Percentiles rank a stretch among this genome's conserved stretches.
Conservation (phyloP, 2,888 invertebrate genomes). For the Oscheius sp. region DNA sequence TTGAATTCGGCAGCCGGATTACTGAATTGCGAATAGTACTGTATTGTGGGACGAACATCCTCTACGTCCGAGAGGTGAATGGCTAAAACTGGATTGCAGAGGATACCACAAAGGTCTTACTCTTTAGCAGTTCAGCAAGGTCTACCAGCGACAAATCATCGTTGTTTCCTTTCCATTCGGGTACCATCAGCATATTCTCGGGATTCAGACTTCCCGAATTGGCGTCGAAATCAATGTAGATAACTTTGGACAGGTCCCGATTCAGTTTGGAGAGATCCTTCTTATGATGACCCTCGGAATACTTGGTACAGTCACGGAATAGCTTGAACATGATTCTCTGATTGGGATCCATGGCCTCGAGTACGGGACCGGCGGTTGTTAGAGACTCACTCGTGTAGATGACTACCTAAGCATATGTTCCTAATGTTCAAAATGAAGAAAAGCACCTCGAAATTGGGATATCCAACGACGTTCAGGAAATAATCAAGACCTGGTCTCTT, state of each 20-base stretch:
- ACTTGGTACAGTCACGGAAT: slow-evolving; percentile 94
- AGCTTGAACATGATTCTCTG: slow-evolving; percentile 88
- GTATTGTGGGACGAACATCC: slow-evolving; percentile 92
- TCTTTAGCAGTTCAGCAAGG: slow-evolving; percentile 88
- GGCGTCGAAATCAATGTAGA: slow-evolving; percentile 93
- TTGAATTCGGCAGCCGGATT: slow-evolving; percentile 92
- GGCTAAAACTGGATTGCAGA: slow-evolving; percentile 77
- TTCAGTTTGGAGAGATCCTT: slow-evolving; percentile 80
- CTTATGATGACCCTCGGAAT: slow-evolving; percentile 91
- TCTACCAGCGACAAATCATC: slow-evolving; percentile 89
- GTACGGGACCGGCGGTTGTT: slow-evolving; percentile 91
- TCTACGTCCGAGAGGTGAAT: slow-evolving; percentile 88
- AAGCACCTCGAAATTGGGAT: slow-evolving; percentile 85
- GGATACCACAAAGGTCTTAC: slow-evolving; percentile 76
- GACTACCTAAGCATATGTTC: slow-evolving; percentile 78
- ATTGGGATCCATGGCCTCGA: slow-evolving; percentile 92
- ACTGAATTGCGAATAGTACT: slow-evolving; percentile 91
- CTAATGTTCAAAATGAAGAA: not conserved
- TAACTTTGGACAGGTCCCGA: slow-evolving; percentile 82
- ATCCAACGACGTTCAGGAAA: slow-evolving; percentile 88
- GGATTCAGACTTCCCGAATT: slow-evolving; percentile 88
- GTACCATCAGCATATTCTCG: slow-evolving; percentile 87
- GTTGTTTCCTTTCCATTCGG: slow-evolving; percentile 92
- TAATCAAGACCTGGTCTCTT: slow-evolving; percentile 95
- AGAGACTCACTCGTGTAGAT: slow-evolving; percentile 96